Base-by-base conservation (phyloP, 2,113 vertebrate genomes). In the Bothrops jararaca region DNA sequence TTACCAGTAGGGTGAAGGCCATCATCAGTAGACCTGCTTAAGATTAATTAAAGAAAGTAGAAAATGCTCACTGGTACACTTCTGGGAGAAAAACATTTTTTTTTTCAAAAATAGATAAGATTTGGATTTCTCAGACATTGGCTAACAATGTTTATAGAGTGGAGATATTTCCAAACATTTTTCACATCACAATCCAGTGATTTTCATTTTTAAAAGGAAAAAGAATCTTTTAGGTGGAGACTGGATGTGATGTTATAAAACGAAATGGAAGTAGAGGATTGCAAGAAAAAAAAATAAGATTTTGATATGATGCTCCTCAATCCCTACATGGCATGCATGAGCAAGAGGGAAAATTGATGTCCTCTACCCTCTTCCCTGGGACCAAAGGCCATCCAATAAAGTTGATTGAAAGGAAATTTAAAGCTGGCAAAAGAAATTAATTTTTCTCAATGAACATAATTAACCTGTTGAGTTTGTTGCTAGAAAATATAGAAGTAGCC, bases 1-100 rank as follows among this genome's bases (percentile, higher is more conserved):
- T 57, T 92, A 94, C 96, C 95, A 96, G 92, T 95, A 96, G 94
- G 93, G 93, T 95, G 94, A 96, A 93, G 80, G 88, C 94, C 96
- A 93, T 96, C 95, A 94, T 60, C 87, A 96, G 91, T 89, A 88
- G 93, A 94, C 20, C 94, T 94, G 91, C 90, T 90, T 45, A 92
- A 90, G 88, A 95, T 60, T 93, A 94, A 95, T 86, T 89, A 85
- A 60, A 64, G 26, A 64, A 94, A 94, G 92, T 92, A 91, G 93
- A 94, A 86, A 94, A 95, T 92, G 94, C 92, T 94, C 94, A 86
- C 69, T 93, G 60, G 42, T 92, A 22, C 80, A 89, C 88, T 91
- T 93, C 56, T 91, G 13, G 89, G 92, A 86, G 87, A 48, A 60
- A 64, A 26, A 3, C 60, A 64, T 12, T 29, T 64, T 64, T 29